Base-by-base conservation (phyloP, 2,888 invertebrate species). In the Aphidoletes aphidimyza region DNA sequence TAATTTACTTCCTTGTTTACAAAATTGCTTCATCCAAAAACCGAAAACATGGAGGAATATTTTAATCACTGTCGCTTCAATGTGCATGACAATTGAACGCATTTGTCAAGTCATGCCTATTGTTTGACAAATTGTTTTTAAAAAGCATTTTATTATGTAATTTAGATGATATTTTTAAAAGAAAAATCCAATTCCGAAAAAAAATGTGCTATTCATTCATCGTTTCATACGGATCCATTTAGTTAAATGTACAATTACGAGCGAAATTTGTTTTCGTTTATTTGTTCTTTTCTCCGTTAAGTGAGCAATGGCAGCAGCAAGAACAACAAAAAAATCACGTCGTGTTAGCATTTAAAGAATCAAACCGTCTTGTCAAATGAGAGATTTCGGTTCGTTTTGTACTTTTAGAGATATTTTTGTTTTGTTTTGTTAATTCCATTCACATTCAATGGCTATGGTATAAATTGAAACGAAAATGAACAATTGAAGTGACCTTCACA, bases 1-100 rank as follows among this genome's bases (percentile, higher is more conserved):
- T 69, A 17, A 69, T 69, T 69, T 69, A 69, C 69, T 69, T 69
- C 69, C 69, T 69, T 69, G 69, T 69, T 69, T 14, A 34, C 69
- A 69, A 69, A 30, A 69, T 30, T 69, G 17, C 26, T 69, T 69
- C 9, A 69, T 69, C 69, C 6, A 26, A 17, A 34, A 69, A 42
- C 14, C 42, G 42, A n/a, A n/a, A n/a, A n/a, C n/a, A n/a, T n/a
- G n/a, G n/a, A n/a, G n/a, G 22, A 54, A n/a, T 22, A 22, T 54
- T 47, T 54, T 54, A 54, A 54, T 54, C 54, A 54, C 69, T 69
- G 30, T 30, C 69, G 30, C 69, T 69, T 69, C 26, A 54, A 30
- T 69, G 69, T n/a, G 30, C 69, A 69, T 54, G 54, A 22, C 3
- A 3, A 17, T 47, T 17, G 17, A 17, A 17, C 9, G 2, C 2